Percentiles rank a stretch among this genome's conserved stretches.
phyloP scores from a whole-genome alignment of 1,140 invertebrate genomes.

The Harpegnathos saltator region DNA sequence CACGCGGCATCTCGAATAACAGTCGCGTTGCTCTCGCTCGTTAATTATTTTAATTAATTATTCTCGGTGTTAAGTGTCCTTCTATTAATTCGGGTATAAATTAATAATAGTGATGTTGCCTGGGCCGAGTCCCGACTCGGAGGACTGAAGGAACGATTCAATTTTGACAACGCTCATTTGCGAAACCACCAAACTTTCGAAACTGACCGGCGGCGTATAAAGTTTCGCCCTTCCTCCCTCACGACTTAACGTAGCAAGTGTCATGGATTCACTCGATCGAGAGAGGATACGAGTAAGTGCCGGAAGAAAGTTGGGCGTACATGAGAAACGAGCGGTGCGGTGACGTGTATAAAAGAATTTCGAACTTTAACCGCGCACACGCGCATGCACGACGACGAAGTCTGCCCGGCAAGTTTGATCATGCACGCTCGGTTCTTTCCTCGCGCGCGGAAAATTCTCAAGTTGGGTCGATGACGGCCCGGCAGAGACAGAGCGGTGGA shows the following conservation, averaged over 20 bases:
- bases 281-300: constrained; percentile 20
- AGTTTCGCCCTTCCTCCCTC: not conserved
- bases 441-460: constrained; percentile 3
- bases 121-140: too few relatives aligned
- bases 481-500: not conserved
- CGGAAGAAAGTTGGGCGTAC: constrained; percentile 28
- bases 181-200: not conserved
- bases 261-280: constrained; percentile 32
- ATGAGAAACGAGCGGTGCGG: constrained; percentile 10
- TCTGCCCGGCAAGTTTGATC: constrained; percentile 43
- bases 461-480: constrained; percentile 32
- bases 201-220: not conserved
- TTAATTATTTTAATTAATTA: too few relatives aligned
- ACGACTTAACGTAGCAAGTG: not conserved
- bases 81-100: too few relatives aligned
- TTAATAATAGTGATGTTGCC: too few relatives aligned
- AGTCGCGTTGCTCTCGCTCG: too few relatives aligned
- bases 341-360: constrained; percentile 52
- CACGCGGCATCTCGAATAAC: too few relatives aligned
- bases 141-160: too few relatives aligned
- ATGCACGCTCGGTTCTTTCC: constrained; percentile 10
- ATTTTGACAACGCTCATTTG: not conserved
- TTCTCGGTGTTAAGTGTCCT: too few relatives aligned
- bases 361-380: constrained; percentile 14
- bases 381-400: not conserved